Evolutionary conservation across 2,888 invertebrate species (phyloP).

Genomic region (Zele albiditarsus): DNA sequence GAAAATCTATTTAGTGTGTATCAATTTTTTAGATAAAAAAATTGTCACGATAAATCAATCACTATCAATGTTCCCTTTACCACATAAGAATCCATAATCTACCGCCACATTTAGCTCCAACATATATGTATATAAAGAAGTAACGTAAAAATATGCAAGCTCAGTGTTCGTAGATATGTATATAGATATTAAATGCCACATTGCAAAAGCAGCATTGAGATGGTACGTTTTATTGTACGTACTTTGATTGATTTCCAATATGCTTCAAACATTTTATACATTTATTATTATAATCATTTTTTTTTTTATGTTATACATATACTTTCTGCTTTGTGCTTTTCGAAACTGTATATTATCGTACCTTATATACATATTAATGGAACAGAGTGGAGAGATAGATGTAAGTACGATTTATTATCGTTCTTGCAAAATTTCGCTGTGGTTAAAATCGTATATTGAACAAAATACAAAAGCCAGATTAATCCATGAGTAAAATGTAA

Average conservation of each 20-base stretch:
- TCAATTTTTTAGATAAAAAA: neutral
- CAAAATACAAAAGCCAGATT: too few species aligned
- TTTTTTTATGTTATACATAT: neutral
- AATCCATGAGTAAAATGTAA: too few species aligned
- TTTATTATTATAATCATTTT: neutral
- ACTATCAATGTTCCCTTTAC: neutral
- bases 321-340: too few species aligned
- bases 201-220: too few species aligned
- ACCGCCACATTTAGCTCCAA: neutral
- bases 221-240: neutral
- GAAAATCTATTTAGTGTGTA: neutral
- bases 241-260: slow-evolving; percentile 3
- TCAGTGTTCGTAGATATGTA: neutral
- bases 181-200: neutral
- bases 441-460: too few species aligned
- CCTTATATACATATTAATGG: too few species aligned
- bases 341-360: too few species aligned
- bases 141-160: too few species aligned
- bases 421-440: too few species aligned
- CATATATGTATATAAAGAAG: neutral
- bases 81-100: neutral
- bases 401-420: too few species aligned
- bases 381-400: too few species aligned
- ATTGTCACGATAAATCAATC: neutral
- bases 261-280: neutral